Evolutionary conservation across 2,113 vertebrate species (phyloP).

Genomic region (Equus quagga): DNA sequence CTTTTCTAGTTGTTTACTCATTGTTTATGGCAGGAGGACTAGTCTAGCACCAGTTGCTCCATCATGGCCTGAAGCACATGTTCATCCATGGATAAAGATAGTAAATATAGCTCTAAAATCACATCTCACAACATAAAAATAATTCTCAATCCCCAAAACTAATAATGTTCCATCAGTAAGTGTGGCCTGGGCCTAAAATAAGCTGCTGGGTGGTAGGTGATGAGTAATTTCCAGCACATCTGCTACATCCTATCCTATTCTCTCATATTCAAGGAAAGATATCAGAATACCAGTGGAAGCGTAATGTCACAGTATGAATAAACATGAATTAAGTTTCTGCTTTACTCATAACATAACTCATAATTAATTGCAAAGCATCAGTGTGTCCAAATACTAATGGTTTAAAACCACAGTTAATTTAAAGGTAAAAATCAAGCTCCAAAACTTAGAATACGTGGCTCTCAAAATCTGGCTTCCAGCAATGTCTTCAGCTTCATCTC

Average conservation of each 20-base stretch:
- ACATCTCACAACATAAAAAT: slow-evolving; percentile 27
- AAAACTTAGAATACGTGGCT: not conserved
- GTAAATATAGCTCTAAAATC: not conserved
- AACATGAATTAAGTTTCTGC: not conserved
- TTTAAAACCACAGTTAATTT: not conserved
- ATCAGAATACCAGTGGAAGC: not conserved
- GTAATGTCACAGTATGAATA: not conserved
- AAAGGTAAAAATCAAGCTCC: not conserved
- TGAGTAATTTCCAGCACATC: not conserved
- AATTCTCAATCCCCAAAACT: not conserved
- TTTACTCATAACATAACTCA: not conserved
- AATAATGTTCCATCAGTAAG: not conserved
- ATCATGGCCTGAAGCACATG: not conserved
- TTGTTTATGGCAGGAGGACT: not conserved
- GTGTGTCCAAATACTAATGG: not conserved
- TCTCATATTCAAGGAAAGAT: not conserved
- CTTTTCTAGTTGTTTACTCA: not conserved
- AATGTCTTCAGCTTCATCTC: not conserved
- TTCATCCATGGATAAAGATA: not conserved
- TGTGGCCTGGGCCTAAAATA: not conserved
- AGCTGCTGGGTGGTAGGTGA: not conserved
- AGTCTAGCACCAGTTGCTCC: not conserved
- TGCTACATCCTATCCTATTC: not conserved
- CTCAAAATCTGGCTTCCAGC: not conserved
- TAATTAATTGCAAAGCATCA: not conserved